Evolutionary conservation across 2,797 vertebrate genomes (phyloP).

Genomic region (Peromyscus eremicus): DNA sequence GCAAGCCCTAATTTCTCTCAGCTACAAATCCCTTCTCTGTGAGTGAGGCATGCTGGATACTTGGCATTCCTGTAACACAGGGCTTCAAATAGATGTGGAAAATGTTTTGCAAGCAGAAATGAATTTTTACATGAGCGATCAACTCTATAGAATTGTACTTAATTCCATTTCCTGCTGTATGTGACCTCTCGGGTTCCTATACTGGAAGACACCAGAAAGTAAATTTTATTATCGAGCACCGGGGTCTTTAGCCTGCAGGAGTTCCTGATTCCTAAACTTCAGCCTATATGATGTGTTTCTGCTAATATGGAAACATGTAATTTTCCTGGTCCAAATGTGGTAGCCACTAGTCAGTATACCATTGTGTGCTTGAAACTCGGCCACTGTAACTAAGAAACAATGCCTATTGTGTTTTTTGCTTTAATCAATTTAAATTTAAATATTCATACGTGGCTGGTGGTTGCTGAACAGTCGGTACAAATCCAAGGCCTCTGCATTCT

Average conservation of each 20-base stretch:
- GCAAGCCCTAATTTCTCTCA: conserved; percentile 50
- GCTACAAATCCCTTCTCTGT: background rate
- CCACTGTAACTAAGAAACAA: background rate
- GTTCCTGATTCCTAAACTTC: background rate
- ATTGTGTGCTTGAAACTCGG: background rate
- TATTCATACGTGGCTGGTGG: background rate
- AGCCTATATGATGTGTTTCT: background rate
- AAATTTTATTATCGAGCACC: conserved; percentile 7
- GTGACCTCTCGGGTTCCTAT: conserved; percentile 1
- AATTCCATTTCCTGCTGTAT: conserved; percentile 61
- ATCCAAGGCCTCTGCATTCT: background rate
- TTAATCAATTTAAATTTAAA: conserved; percentile 47
- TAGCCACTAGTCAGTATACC: background rate
- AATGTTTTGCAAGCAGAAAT: conserved; percentile 56
- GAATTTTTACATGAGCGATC: conserved; percentile 31
- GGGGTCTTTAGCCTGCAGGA: background rate
- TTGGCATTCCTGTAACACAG: conserved; percentile 12
- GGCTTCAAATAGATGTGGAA: conserved; percentile 42
- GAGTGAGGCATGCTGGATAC: conserved; percentile 22
- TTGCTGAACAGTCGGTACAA: background rate
- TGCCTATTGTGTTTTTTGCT: background rate
- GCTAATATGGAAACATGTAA: background rate
- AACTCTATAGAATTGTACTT: conserved; percentile 59
- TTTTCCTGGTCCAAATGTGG: background rate
- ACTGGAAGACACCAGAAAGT: conserved; percentile 27